A percentile compares a stretch with the other conserved stretches of the same genome.
phyloP scores from a whole-genome alignment of 2,113 vertebrate genomes.

The Epinephelus fuscoguttatus region DNA sequence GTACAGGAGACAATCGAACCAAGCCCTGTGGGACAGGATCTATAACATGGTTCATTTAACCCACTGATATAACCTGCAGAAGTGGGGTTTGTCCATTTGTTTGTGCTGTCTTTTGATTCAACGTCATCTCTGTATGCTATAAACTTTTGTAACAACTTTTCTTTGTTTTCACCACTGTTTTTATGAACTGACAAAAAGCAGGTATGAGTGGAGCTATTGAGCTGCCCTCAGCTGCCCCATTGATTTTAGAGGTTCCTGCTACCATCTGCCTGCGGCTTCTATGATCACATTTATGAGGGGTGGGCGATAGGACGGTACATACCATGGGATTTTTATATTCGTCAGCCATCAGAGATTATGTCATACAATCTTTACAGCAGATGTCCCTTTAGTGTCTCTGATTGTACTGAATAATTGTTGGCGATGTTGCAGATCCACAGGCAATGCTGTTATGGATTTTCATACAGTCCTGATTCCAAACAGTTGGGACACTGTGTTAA shows the following conservation, averaged over 20 bases:
- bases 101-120: not conserved
- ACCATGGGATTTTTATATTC: not conserved
- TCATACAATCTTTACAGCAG: not conserved
- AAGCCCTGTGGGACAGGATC: constrained; percentile 58
- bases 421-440: not conserved
- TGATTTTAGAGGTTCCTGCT: constrained; percentile 44
- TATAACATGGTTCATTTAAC: constrained; percentile 45
- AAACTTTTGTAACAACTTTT: not conserved
- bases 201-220: constrained; percentile 10
- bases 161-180: not conserved
- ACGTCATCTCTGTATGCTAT: not conserved
- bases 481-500: no score
- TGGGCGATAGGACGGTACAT: not conserved
- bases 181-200: not conserved
- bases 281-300: constrained; percentile 14
- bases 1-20: constrained; percentile 69
- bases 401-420: not conserved
- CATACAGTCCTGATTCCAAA: no score
- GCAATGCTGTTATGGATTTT: not conserved
- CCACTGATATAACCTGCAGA: constrained; percentile 8
- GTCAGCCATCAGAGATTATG: not conserved
- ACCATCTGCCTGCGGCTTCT: constrained; percentile 3
- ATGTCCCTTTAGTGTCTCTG: not conserved
- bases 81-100: not conserved
- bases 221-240: not conserved